phyloP scores from a whole-genome alignment of 2,113 vertebrate species.

The Prinia subflava region DNA sequence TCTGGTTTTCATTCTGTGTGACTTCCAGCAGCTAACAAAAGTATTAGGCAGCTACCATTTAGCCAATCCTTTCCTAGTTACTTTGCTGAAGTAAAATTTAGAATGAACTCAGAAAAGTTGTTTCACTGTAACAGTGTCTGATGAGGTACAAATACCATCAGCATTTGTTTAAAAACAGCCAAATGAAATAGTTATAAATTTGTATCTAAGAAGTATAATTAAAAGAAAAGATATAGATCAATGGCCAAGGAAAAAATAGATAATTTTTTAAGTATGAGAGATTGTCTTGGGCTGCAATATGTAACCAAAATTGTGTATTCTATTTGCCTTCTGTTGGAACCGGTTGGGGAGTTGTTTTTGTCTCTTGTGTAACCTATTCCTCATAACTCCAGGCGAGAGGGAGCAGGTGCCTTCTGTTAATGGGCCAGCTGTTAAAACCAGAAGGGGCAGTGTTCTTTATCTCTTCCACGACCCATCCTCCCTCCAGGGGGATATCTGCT shows the following conservation, averaged over 20 bases:
- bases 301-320: no score
- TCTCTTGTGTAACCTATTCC: no score
- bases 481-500: no score
- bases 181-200: background rate
- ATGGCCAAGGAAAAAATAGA: background rate
- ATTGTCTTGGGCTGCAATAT: no score
- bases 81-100: background rate
- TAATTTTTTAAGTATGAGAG: background rate
- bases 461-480: no score
- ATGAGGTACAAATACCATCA: background rate
- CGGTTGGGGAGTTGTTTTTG: no score
- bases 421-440: no score
- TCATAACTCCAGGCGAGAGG: no score
- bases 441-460: no score
- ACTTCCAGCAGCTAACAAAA: background rate
- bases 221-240: background rate
- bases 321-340: no score
- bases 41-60: background rate
- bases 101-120: background rate
- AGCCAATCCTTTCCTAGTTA: background rate
- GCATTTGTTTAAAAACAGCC: background rate
- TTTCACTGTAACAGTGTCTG: background rate
- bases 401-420: no score
- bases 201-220: background rate
- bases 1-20: background rate